Base-by-base conservation (phyloP, 2,113 vertebrate species). In the Macroglossus sobrinus region DNA sequence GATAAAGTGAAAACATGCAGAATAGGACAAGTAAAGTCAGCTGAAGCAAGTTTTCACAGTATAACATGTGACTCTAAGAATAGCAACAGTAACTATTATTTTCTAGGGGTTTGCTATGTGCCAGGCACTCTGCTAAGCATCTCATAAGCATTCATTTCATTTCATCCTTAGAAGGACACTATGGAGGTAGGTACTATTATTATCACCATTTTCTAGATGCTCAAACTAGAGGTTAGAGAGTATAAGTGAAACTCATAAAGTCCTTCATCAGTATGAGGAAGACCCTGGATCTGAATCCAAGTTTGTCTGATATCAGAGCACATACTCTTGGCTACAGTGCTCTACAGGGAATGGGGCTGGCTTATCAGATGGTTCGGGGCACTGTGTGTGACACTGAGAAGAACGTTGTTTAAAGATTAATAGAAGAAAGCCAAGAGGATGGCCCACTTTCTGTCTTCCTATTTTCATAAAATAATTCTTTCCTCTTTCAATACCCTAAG, bases 1-100 rank as follows among this genome's bases (percentile, higher is more conserved):
- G 68, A 84, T 90, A 72, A 95, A 94, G 68, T 88, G 24, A 66
- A 92, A 91, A 88, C 72, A 88, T 81, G 10, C 35, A 81, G 72
- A 57, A 82, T 22, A 12, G 38, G 68, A 64, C 63, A 93, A 76
- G 53, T 53, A 40, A 84, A 84, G 33, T 71, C 24, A 72, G 35
- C 47, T 84, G 59, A 71, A 93, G 68, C 50, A 53, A 81, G 22
- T 84, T 71, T 92, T 90, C 26, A 85, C 30, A 3, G 30, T 33
- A 69, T 5, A 72, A 35, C 66, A 72, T 76, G 68, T 85, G 66
- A 69, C 43, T 95, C n/a, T 57, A 72, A 95, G 64, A 90, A 84
- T 26, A 74, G 50, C 76, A 96, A 57, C 40, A 81, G 55, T 55
- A 75, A 61, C 43, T 69, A 69, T 64, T 76, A 84, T 81, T 81